Evolutionary conservation across 2,797 vertebrate genomes (phyloP), one percentile per base, ranked within the genome.

Genomic region (Anguilla marmorata): DNA sequence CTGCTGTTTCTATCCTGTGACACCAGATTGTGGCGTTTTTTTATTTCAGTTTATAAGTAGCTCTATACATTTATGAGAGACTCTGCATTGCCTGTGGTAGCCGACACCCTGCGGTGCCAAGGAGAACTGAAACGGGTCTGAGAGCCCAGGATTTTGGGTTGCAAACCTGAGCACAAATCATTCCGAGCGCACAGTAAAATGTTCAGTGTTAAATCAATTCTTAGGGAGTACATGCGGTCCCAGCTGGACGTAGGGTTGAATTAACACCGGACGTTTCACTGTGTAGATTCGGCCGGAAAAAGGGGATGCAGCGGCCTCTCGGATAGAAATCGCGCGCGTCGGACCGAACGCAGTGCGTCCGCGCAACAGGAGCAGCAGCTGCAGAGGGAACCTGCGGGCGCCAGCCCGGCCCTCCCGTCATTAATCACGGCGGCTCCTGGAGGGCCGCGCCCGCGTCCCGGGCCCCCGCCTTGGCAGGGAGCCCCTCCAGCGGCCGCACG

Each of bases 301-400:
- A 19, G 74, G 37, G 74, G 33, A 37, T 8, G 21, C 3, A 8
- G 5, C 9, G 37, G 12, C 37, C 33, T 74, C 74, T 19, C 37
- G 5, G 2, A 7, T 19, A 7, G 21, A 19, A 41, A 16, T 0
- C 74, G 7, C 27, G 69, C 69, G 56, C 84, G 3, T 58, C 56
- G 14, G 88, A 69, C 74, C 87, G 84, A 45, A 80, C 74, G 85
- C 89, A 21, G 88, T 87, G 89, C 88, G 86, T 91, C 90, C 87
- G 90, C 92, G 63, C 90, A 87, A 88, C 90, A 85, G 91, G 92
- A 91, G 90, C 72, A 1, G 50, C 90, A 88, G 80, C 37, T 84
- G 92, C 93, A 90, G 91, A 56, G 58, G 87, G 86, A 89, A 89
- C 90, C 89, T 87, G 91, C 93, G 93, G 91, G 94, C 94, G 93